Evolutionary conservation across 2,888 invertebrate genomes (phyloP), one percentile per base, ranked within the genome.

Genomic region (Prenolepis imparis): DNA sequence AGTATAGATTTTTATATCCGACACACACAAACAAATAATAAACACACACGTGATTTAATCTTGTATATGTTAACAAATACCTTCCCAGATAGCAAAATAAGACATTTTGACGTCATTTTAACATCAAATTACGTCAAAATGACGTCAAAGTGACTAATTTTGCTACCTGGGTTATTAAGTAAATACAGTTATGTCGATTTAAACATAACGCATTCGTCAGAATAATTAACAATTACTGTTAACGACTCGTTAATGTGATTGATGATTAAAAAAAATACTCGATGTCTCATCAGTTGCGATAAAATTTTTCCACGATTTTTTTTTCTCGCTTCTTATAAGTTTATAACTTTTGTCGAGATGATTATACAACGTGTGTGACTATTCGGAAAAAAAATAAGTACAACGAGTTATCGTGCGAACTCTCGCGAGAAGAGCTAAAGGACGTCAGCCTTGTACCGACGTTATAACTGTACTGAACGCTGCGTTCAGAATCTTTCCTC

Each of bases 401-500:
- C 12, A 39, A 57, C 18, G n/a, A 36, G 4, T 64, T 39, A 59
- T 55, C 83, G 61, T 12, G 32, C 52, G 41, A 67, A 12, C 39
- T 63, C 52, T 70, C 52, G 52, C 68, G 83, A 81, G 86, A 90
- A 82, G 83, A 66, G 70, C 80, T 3, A 75, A 74, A 70, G 87
- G 74, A 88, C 92, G 91, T 92, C 91, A 91, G 90, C 52, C 92
- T 88, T 91, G 89, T 85, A 84, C 90, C 91, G 91, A 87, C 89
- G 93, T 91, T 91, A 91, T 93, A 93, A 93, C 93, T 92, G 93
- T 93, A 93, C 93, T 93, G 92, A 92, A 87, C 84, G 75, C 89
- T 85, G 85, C 85, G 88, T 70, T 84, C 85, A 80, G 90, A 85
- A 86, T 88, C 87, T 85, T 84, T 85, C 88, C 86, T 81, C 86